Conservation (phyloP, 2,113 vertebrate genomes). For the Rafetus swinhoei region DNA sequence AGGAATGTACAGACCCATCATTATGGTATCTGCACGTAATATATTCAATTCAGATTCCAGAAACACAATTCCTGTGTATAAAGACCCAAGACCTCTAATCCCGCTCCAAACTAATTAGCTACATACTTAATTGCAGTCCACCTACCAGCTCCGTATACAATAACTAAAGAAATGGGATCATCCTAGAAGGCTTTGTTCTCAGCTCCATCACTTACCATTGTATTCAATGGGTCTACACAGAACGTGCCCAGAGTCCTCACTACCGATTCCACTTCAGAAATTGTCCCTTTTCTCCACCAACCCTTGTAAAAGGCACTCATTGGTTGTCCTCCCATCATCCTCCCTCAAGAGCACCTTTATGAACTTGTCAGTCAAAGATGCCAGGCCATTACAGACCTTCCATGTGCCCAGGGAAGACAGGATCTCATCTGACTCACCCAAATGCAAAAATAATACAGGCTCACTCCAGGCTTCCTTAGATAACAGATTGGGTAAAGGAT, state of each 20-base stretch:
- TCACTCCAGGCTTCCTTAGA: rapidly evolving
- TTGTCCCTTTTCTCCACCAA: background rate
- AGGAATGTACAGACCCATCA: background rate
- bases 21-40: rapidly evolving
- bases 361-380: background rate
- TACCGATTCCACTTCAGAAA: background rate
- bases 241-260: rapidly evolving
- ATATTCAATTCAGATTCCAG: rapidly evolving
- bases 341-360: background rate
- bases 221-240: background rate
- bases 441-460: rapidly evolving
- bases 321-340: background rate
- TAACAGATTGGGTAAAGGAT: rapidly evolving
- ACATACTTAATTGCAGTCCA: background rate
- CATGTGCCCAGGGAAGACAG: rapidly evolving
- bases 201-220: background rate
- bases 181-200: background rate
- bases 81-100: background rate
- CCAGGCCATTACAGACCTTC: background rate
- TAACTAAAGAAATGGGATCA: background rate
- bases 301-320: background rate
- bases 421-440: rapidly evolving
- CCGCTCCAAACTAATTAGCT: background rate
- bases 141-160: background rate
- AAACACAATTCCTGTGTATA: rapidly evolving